Percentiles rank a stretch among this genome's conserved stretches.
phyloP scores from a whole-genome alignment of 2,113 vertebrate genomes.

The Phrynosoma platyrhinos region DNA sequence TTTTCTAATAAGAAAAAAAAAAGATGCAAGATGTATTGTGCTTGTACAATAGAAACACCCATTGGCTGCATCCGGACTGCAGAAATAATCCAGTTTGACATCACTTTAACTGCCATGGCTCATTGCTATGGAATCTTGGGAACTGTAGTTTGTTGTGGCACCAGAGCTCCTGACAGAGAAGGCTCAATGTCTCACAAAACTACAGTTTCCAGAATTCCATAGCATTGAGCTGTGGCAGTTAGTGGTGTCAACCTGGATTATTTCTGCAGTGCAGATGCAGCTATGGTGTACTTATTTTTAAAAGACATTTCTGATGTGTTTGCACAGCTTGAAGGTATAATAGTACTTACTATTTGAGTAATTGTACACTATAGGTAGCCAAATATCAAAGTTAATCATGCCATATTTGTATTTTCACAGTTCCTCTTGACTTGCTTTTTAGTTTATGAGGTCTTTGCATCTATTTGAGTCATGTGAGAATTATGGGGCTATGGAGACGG shows the following conservation, averaged over 20 bases:
- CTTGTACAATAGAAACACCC: background rate
- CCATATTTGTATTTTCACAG: background rate
- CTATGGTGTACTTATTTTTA: background rate
- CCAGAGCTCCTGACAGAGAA: too few relatives aligned
- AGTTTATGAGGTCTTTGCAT: conserved; percentile 18
- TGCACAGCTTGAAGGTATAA: background rate
- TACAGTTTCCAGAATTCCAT: too few relatives aligned
- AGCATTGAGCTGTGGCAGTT: too few relatives aligned
- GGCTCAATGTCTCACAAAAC: too few relatives aligned
- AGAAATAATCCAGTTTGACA: too few relatives aligned
- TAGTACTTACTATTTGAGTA: background rate
- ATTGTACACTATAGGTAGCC: background rate
- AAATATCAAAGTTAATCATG: background rate
- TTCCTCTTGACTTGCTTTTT: background rate
- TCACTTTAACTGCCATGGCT: too few relatives aligned
- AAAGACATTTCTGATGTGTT: background rate
- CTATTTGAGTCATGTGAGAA: background rate
- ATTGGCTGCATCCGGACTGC: too few relatives aligned
- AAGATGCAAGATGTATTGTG: background rate
- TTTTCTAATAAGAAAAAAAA: background rate
- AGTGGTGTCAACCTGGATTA: too few relatives aligned
- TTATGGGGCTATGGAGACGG: background rate
- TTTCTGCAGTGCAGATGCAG: too few relatives aligned
- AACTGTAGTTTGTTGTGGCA: too few relatives aligned
- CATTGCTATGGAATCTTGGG: too few relatives aligned